phyloP scores from a whole-genome alignment of 2,113 vertebrate genomes.

The Pygoscelis antarcticus region DNA sequence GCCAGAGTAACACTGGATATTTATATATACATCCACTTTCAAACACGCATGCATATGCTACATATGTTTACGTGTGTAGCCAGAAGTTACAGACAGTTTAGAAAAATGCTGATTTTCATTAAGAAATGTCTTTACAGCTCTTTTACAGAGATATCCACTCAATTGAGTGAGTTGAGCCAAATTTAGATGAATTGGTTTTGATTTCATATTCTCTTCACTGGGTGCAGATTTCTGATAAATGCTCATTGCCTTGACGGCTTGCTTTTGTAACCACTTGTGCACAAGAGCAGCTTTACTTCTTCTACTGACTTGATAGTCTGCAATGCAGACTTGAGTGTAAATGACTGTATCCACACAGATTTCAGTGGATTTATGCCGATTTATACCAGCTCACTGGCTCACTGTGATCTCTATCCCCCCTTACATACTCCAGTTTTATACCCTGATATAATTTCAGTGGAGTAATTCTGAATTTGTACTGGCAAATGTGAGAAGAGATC shows the following conservation, averaged over 20 bases:
- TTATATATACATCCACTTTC: neutral
- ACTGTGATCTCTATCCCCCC: neutral
- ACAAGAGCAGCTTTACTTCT: neutral
- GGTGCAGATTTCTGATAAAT: neutral
- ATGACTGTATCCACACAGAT: neutral
- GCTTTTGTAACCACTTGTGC: neutral
- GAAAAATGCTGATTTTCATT: neutral
- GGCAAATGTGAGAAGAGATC: neutral
- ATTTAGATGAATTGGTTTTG: rapidly evolving
- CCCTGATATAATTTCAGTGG: neutral
- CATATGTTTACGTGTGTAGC: neutral
- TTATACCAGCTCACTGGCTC: neutral
- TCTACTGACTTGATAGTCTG: neutral
- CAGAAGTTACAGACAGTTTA: neutral
- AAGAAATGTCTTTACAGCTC: neutral
- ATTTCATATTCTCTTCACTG: neutral
- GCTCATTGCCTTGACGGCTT: neutral
- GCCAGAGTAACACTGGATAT: neutral
- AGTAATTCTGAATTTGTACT: neutral
- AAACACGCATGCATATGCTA: neutral
- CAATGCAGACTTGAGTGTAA: neutral
- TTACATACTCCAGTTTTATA: neutral
- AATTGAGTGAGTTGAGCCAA: neutral
- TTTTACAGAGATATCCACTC: neutral
- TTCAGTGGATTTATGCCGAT: neutral